A percentile compares a stretch with the other conserved stretches of the same genome.
Evolutionary conservation across 2,113 vertebrate species (phyloP).

Genomic region (Scomber colias): DNA sequence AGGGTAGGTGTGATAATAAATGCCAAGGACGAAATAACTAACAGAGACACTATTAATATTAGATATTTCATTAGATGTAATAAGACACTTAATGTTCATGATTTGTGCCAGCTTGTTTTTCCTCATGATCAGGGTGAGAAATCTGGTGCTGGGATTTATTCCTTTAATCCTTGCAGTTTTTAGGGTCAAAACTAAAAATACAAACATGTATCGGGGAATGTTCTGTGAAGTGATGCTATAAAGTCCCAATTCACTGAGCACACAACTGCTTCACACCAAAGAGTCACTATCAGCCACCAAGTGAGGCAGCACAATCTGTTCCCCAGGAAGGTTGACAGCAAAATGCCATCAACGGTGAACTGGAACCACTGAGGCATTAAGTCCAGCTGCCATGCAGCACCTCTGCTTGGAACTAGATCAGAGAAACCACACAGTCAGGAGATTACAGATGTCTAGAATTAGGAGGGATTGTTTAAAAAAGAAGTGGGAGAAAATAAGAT

Average conservation of each 20-base stretch:
- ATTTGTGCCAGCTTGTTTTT: background rate
- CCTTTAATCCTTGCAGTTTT: background rate
- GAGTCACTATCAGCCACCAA: slow-evolving; percentile 5
- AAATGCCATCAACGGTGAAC: slow-evolving; percentile 41
- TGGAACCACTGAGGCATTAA: slow-evolving; percentile 25
- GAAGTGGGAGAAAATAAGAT: background rate
- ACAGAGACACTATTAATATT: background rate
- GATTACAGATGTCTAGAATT: background rate
- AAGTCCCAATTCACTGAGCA: background rate
- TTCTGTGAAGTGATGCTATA: slow-evolving; percentile 1
- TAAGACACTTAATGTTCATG: background rate
- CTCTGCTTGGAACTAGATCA: slow-evolving; percentile 9
- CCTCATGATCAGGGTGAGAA: background rate
- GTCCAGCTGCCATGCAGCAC: slow-evolving; percentile 18
- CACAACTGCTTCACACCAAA: background rate
- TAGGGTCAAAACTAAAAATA: background rate
- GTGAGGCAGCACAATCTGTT: slow-evolving; percentile 28
- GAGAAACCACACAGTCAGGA: slow-evolving; percentile 5
- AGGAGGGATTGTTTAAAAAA: slow-evolving; percentile 2
- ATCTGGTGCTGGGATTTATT: background rate
- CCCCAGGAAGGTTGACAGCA: slow-evolving; percentile 9
- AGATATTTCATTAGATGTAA: slow-evolving; percentile 11
- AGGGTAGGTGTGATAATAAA: background rate
- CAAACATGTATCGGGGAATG: background rate
- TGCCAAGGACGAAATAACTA: background rate